Conservation (phyloP, 2,888 invertebrate species). For the Drosophila fulvimacula region DNA sequence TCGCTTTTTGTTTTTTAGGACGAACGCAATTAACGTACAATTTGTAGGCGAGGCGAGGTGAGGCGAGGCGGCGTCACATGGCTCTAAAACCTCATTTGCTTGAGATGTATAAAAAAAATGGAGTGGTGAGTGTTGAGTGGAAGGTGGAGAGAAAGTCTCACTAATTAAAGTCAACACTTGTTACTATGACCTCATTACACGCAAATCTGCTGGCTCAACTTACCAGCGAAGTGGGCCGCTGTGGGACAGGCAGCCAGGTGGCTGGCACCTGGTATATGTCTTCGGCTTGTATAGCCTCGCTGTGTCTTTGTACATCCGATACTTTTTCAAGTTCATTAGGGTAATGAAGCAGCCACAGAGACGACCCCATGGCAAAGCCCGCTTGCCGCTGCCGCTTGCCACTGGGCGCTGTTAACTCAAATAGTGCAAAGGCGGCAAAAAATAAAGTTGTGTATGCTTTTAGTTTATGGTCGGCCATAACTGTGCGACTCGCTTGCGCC, state of each 20-base stretch:
- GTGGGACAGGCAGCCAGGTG: not conserved
- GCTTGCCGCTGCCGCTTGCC: not conserved
- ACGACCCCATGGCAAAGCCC: conserved; percentile 17
- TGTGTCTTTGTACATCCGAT: conserved; percentile 75
- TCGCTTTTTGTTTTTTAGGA: conserved; percentile 1
- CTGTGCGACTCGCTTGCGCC: conserved; percentile 59
- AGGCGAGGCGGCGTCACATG: conserved; percentile 49
- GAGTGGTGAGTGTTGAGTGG: not conserved
- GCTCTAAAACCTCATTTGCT: conserved; percentile 48
- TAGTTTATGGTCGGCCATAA: conserved; percentile 68
- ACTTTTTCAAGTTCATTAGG: conserved; percentile 80
- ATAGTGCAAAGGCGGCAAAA: conserved; percentile 42
- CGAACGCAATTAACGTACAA: conserved; percentile 61
- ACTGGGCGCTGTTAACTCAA: conserved; percentile 6
- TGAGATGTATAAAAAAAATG: conserved; percentile 14
- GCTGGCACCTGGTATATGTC: conserved; percentile 73
- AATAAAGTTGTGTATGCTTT: conserved; percentile 56
- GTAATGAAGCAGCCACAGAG: conserved; percentile 75
- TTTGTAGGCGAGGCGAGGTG: conserved; percentile 51
- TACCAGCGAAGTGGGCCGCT: conserved; percentile 17
- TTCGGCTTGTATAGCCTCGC: conserved; percentile 50
- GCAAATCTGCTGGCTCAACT: conserved; percentile 66
- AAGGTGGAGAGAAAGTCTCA: conserved; percentile 22
- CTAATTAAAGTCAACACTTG: conserved; percentile 80
- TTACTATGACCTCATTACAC: conserved; percentile 76